A percentile compares a stretch with the other conserved stretches of the same genome.
Conservation (phyloP, 2,888 invertebrate species). For the Acronicta psi region DNA sequence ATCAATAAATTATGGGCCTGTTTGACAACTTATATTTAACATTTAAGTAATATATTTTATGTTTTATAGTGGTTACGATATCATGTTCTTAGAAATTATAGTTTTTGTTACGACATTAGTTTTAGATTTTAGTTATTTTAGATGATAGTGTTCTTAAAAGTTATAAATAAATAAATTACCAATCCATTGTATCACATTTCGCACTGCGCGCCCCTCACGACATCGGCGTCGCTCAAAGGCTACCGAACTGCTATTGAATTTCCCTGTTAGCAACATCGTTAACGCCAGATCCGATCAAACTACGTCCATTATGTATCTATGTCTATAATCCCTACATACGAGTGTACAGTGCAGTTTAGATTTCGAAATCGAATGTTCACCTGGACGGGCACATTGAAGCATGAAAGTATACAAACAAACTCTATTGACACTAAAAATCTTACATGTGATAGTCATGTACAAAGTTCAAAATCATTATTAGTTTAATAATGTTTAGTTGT, state of each 20-base stretch:
- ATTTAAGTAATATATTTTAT: conserved; percentile 10
- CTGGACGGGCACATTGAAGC: too few species aligned
- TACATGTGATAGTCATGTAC: too few species aligned
- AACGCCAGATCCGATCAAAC: conserved; percentile 11
- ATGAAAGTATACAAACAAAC: too few species aligned
- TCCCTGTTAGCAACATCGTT: conserved; percentile 36
- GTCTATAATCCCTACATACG: not conserved
- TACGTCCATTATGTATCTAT: not conserved
- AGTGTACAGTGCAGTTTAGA: not conserved
- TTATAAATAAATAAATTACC: too few species aligned
- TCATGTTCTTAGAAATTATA: conserved; percentile 5
- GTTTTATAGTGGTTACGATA: conserved; percentile 24
- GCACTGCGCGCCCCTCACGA: not conserved
- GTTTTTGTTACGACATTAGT: not conserved
- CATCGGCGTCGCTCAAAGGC: conserved; percentile 21
- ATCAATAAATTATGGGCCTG: conserved; percentile 38
- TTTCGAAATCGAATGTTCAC: too few species aligned
- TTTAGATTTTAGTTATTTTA: too few species aligned
- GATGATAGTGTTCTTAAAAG: too few species aligned
- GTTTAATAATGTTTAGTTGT: too few species aligned
- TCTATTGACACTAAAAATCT: too few species aligned
- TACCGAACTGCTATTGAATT: conserved; percentile 33
- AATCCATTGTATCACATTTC: not conserved
- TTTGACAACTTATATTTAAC: conserved; percentile 29
- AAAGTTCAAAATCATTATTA: too few species aligned